These are phyloP conservation scores for Nymphicus hollandicus DNA, from an alignment of 2,113 vertebrate genomes.

Conservation along the genomic window DNA sequence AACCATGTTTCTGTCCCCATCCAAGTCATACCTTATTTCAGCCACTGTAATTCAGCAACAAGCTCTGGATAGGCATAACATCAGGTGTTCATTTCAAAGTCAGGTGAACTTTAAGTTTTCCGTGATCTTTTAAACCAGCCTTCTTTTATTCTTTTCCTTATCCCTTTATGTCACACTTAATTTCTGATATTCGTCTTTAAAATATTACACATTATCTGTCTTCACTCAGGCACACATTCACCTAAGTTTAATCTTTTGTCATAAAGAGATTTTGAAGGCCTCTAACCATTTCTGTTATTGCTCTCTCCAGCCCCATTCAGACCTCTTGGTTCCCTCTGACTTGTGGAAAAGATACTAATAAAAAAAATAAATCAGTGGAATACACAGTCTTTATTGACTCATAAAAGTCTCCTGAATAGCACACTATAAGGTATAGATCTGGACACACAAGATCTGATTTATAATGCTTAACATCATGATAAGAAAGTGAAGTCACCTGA, in stretches of 20 bases:
- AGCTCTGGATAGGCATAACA: neutral
- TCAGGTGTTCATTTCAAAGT: neutral
- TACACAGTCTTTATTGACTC: neutral
- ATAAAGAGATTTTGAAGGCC: neutral
- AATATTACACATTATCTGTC: neutral
- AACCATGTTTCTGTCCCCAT: neutral
- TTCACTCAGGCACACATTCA: neutral
- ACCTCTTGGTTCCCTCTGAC: neutral
- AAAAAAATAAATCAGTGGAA: neutral
- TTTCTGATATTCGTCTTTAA: neutral
- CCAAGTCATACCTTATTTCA: neutral
- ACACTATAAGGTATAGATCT: neutral
- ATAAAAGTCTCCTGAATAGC: neutral
- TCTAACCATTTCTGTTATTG: neutral
- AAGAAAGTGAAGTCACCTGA: neutral
- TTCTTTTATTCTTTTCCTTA: neutral
- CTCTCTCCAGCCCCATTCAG: neutral
- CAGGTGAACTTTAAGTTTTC: neutral
- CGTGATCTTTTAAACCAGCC: neutral
- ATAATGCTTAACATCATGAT: neutral
- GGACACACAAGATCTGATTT: fast-evolving
- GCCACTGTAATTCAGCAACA: neutral
- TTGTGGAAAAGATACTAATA: neutral
- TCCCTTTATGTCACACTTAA: neutral
- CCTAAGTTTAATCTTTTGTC: neutral